Conservation (phyloP, 2,113 vertebrate genomes). For the Dolichotis patagonum region DNA sequence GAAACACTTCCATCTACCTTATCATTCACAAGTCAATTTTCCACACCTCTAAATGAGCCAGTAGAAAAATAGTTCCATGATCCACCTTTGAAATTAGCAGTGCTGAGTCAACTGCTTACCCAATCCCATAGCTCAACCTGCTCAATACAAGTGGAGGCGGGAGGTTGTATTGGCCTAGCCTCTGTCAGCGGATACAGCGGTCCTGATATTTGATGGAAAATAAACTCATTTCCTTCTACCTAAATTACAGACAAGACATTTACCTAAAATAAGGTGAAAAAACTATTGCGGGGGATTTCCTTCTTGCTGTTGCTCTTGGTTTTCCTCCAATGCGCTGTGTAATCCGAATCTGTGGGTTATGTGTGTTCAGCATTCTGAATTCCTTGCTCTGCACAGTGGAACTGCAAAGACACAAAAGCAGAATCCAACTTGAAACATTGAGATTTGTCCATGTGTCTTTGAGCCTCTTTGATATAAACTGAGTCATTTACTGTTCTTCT, state of each 20-base stretch:
- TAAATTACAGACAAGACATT: not conserved
- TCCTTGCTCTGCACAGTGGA: not conserved
- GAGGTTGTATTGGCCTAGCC: not conserved
- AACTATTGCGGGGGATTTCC: not conserved
- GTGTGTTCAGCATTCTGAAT: not conserved
- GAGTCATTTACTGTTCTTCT: slow-evolving; percentile 35
- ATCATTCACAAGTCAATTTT: not conserved
- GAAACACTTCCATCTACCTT: not conserved
- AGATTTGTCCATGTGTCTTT: slow-evolving; percentile 14
- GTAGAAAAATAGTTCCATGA: not conserved
- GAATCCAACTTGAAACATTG: slow-evolving; percentile 2
- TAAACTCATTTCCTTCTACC: not conserved
- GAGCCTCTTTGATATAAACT: not conserved
- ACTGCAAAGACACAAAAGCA: slow-evolving; percentile 45
- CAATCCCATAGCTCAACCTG: too few species aligned
- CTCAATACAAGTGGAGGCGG: not conserved
- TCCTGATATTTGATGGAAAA: not conserved
- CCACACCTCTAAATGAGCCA: not conserved
- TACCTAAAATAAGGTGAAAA: not conserved
- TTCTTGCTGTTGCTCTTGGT: not conserved
- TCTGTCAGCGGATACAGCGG: not conserved
- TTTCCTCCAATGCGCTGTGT: not conserved
- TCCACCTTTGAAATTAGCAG: not conserved
- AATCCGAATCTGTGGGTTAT: not conserved
- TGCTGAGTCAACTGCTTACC: not conserved